phyloP scores from a whole-genome alignment of 2,888 invertebrate species.

The Hesperia comma region DNA sequence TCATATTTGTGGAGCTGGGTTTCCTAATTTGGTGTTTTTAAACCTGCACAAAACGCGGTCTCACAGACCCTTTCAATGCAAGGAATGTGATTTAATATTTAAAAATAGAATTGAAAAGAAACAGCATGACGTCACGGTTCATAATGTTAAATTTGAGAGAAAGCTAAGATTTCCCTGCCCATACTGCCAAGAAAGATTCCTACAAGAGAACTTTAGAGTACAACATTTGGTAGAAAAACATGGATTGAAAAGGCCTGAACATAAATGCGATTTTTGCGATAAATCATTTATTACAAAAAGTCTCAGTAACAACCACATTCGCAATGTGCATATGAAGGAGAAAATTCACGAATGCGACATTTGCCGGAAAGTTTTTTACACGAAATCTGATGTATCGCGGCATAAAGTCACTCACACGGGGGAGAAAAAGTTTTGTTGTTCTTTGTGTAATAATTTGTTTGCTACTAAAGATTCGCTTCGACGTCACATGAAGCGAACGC shows the following conservation, averaged over 20 bases:
- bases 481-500: slow-evolving; percentile 66
- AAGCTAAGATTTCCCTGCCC: slow-evolving; percentile 64
- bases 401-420: slow-evolving; percentile 70
- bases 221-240: slow-evolving; percentile 63
- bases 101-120: slow-evolving; percentile 49
- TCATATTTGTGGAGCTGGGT: slow-evolving; percentile 70
- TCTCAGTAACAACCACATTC: slow-evolving; percentile 68
- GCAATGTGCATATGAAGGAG: slow-evolving; percentile 71
- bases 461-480: slow-evolving; percentile 69
- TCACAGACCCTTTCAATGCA: slow-evolving; percentile 58
- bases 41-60: slow-evolving; percentile 66
- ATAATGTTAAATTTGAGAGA: slow-evolving; percentile 52
- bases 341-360: slow-evolving; percentile 67
- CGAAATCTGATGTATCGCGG: slow-evolving; percentile 63
- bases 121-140: slow-evolving; percentile 50
- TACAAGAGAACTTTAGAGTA: slow-evolving; percentile 59
- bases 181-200: slow-evolving; percentile 61
- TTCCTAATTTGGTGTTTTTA: slow-evolving; percentile 67
- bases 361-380: slow-evolving; percentile 69
- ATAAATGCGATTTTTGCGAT: slow-evolving; percentile 60
- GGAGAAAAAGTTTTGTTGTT: slow-evolving; percentile 64
- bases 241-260: slow-evolving; percentile 60
- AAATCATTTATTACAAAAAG: slow-evolving; percentile 69
- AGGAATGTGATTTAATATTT: slow-evolving; percentile 57
- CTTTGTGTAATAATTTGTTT: slow-evolving; percentile 60